phyloP scores from a whole-genome alignment of 2,113 vertebrate species.

The Malurus elegans region DNA sequence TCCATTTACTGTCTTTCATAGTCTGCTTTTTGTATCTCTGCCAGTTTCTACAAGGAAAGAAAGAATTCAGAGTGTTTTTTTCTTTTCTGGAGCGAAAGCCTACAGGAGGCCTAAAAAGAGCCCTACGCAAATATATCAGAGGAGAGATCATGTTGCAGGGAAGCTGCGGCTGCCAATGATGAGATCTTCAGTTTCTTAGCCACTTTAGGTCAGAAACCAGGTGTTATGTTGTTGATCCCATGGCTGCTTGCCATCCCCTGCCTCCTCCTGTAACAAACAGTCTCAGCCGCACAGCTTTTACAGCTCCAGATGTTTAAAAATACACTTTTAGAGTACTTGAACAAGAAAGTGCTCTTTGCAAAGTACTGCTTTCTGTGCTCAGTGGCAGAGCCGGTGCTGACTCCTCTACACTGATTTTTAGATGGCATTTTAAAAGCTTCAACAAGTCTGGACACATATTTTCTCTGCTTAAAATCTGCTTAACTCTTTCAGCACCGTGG shows the following conservation, averaged over 20 bases:
- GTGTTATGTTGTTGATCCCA: background rate
- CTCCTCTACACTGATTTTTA: slow-evolving; percentile 10
- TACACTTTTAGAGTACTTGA: slow-evolving; percentile 21
- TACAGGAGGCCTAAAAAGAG: slow-evolving; percentile 23
- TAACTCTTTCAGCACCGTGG: background rate
- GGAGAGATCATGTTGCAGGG: slow-evolving; percentile 40
- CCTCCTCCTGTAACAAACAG: background rate
- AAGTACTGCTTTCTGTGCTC: background rate
- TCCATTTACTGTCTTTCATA: slow-evolving; percentile 12
- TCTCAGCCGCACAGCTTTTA: background rate
- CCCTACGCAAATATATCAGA: slow-evolving; percentile 48
- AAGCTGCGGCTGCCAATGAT: slow-evolving; percentile 24
- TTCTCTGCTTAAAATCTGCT: background rate
- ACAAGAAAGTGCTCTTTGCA: slow-evolving; percentile 18
- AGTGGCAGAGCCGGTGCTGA: background rate
- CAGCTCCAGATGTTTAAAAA: slow-evolving; percentile 46
- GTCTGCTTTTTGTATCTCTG: slow-evolving; percentile 18
- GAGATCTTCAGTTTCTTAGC: slow-evolving; percentile 36
- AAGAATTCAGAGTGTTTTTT: background rate
- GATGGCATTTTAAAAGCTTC: slow-evolving; percentile 20
- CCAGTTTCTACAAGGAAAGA: slow-evolving; percentile 40
- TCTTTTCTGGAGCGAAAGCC: background rate
- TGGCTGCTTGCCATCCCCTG: background rate
- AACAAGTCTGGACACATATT: background rate
- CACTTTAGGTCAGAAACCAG: slow-evolving; percentile 53